Evolutionary conservation across 2,888 invertebrate species (phyloP), one percentile per base, ranked within the genome.

Genomic region (Stratiomys singularior): DNA sequence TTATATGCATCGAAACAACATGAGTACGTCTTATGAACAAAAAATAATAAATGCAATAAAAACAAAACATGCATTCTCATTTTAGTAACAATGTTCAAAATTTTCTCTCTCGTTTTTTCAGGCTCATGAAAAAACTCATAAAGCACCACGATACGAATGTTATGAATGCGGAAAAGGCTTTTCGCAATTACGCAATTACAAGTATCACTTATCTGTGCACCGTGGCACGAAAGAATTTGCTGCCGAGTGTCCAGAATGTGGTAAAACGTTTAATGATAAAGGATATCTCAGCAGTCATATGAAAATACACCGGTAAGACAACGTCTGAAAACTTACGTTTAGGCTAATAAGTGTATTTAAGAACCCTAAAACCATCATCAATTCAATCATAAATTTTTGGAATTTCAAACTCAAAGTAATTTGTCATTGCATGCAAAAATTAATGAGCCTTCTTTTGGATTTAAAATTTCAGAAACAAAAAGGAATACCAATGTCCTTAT

Each of bases 241-340:
- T 0, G 88, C 87, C 1, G 87, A 89, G 80, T 93, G 92, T 82
- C 91, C 91, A 5, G 92, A 92, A 84, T 95, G 95, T 84, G 94
- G 94, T 28, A 95, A 95, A 87, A 91, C 92, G 81, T 95, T 95
- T 86, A 95, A 95, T 85, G 95, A 95, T 83, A 90, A 92, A 81
- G 94, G 95, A 46, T 95, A 95, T 84, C 89, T 95, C 11, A 94
- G 94, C 86, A 94, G 94, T 81, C 95, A 95, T 85, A 92, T 95
- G 92, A 95, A 95, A 87, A 95, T 95, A 81, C 95, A 95, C 86
- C 90, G 91, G 88, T 90, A 60, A 78, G 79, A n/a, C n/a, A n/a
- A n/a, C n/a, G n/a, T n/a, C n/a, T n/a, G n/a, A n/a, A n/a, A n/a
- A n/a, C n/a, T n/a, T n/a, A n/a, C n/a, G n/a, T n/a, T n/a, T n/a